Base-by-base conservation (phyloP, 64 coral and sea anemone species). In the Stichodactyla mertensii region DNA sequence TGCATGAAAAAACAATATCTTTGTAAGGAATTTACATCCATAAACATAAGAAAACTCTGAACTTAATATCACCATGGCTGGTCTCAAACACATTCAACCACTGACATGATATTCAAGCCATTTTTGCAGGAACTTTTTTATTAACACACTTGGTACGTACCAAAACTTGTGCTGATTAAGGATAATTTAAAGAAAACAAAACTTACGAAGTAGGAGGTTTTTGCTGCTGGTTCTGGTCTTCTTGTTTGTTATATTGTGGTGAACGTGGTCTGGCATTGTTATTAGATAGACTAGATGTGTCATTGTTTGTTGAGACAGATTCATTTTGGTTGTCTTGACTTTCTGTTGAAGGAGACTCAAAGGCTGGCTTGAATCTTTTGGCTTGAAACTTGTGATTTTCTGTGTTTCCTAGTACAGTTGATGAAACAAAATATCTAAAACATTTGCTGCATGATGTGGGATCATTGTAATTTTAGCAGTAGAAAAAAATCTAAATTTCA, bases 331-430 rank as follows among this genome's bases (percentile, higher is more conserved):
- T 55, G 15, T 85, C 55, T 62, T 85, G 83, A 55, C 51, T 55
- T 5, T 85, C 55, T 23, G n/a, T 36, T 20, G 83, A 61, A 16
- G 55, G 83, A 36, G 83, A 81, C 14, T 85, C 83, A 85, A 64
- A 85, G 60, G 27, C 55, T 61, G 83, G 24, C 60, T 85, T 85
- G 31, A 85, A 85, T 85, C 83, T 59, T 61, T 85, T 85, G 15
- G 83, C 1, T 60, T 85, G 83, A 85, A 64, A 81, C 78, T 52
- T 51, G 55, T 58, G 83, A 85, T 85, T 60, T 55, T 85, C 83
- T 51, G 55, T 10, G 13, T 85, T 85, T 62, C 83, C 83, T 85
- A 85, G 19, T 20, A 59, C 26, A 85, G 15, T 22, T 51, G 14
- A 45, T 45, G 36, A 45, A 45, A 45, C 36, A 2, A 45, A 45